Evolutionary conservation across 2,113 vertebrate species (phyloP).

Genomic region (Tichodroma muraria): DNA sequence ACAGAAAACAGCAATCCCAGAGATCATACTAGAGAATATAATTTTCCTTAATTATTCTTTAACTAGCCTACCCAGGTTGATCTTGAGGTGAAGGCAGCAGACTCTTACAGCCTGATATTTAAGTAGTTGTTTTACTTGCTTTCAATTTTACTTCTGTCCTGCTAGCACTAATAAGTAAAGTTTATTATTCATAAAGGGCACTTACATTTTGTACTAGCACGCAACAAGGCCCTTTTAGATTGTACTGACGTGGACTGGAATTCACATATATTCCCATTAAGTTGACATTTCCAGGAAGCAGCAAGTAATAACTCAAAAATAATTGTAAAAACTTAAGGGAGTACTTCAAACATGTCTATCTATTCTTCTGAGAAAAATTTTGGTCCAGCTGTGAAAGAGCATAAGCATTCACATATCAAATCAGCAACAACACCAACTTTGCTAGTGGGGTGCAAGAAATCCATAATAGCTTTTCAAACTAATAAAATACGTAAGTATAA

Average conservation of each 20-base stretch:
- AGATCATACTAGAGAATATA: neutral
- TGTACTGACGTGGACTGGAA: neutral
- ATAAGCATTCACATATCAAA: neutral
- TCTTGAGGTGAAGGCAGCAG: neutral
- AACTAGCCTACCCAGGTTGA: conserved; percentile 16
- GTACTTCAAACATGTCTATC: neutral
- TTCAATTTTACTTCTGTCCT: neutral
- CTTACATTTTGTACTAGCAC: neutral
- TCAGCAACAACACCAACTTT: neutral
- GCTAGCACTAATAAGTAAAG: neutral
- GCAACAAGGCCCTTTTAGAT: neutral
- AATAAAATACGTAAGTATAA: neutral
- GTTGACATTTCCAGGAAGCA: neutral
- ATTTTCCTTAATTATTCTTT: conserved; percentile 58
- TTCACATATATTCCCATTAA: neutral
- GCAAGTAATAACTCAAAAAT: neutral
- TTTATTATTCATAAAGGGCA: neutral
- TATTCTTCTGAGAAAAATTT: neutral
- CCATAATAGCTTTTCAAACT: neutral
- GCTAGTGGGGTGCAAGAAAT: neutral
- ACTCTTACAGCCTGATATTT: neutral
- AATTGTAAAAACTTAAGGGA: neutral
- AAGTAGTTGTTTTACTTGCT: neutral
- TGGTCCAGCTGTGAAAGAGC: neutral
- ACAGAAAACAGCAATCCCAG: conserved; percentile 30